Percentiles rank a stretch among this genome's conserved stretches.
Conservation (phyloP, 92 coral and sea anemone genomes). For the Pocillopora meandrina region DNA sequence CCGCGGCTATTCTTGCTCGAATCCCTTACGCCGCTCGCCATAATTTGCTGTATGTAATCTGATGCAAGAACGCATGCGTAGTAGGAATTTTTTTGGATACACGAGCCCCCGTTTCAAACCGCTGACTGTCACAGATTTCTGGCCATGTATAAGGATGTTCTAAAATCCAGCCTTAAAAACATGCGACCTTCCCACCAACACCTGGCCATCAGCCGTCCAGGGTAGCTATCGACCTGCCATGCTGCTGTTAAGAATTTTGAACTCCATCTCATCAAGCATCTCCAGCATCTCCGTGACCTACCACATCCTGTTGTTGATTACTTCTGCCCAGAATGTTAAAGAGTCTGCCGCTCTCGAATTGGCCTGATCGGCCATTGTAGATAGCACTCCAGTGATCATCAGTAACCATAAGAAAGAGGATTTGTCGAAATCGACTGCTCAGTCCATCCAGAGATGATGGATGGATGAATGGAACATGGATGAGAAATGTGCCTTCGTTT, state of each 20-base stretch:
- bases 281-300: conserved; percentile 4
- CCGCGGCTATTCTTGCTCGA: no score
- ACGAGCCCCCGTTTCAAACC: no score
- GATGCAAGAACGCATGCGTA: no score
- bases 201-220: background rate
- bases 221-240: no score
- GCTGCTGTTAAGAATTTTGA: background rate
- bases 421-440: conserved; percentile 11
- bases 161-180: background rate
- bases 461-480: background rate
- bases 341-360: background rate
- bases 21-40: no score
- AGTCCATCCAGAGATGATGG: background rate
- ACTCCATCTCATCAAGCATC: background rate
- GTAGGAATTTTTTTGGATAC: no score
- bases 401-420: background rate
- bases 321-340: conserved; percentile 5
- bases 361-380: background rate
- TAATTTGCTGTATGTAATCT: no score
- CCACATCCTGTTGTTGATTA: background rate
- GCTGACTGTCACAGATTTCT: no score
- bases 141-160: conserved; percentile 4
- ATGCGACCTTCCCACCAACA: background rate
- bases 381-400: background rate
- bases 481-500: background rate